These are phyloP conservation scores for Chesias legatella DNA, from an alignment of 2,888 invertebrate genomes.

Conservation along the genomic window DNA sequence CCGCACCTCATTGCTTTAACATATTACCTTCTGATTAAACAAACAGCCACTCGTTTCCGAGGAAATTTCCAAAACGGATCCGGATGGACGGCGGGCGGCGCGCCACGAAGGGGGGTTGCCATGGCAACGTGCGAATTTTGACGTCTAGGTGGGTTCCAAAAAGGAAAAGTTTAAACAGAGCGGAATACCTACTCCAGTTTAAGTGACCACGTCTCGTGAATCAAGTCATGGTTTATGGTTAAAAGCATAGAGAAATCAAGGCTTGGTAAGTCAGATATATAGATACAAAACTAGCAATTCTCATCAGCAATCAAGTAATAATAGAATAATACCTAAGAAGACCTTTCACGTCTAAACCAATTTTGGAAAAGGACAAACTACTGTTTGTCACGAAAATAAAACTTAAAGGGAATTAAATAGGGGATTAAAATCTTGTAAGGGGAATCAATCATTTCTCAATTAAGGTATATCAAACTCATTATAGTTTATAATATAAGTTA, in stretches of 20 bases:
- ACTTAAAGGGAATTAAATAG: no score
- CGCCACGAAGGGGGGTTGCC: slow-evolving; percentile 73
- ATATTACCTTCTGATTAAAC: slow-evolving; percentile 29
- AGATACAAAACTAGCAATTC: no score
- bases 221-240: slow-evolving; percentile 43
- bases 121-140: slow-evolving; percentile 66
- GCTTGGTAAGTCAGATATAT: no score
- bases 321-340: no score
- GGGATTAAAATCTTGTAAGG: no score
- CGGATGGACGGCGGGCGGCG: slow-evolving; percentile 56
- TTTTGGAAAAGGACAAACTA: no score
- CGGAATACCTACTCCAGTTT: slow-evolving; percentile 33
- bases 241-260: not conserved
- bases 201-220: slow-evolving; percentile 34
- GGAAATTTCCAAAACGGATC: slow-evolving; percentile 66
- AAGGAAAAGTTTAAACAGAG: slow-evolving; percentile 16
- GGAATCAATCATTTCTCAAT: no score
- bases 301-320: no score
- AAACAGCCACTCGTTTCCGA: slow-evolving; percentile 36
- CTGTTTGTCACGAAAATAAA: no score
- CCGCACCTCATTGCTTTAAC: slow-evolving; percentile 67
- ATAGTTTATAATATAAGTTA: no score
- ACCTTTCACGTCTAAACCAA: no score
- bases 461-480: no score
- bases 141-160: slow-evolving; percentile 48